Evolutionary conservation across 2,113 vertebrate species (phyloP), one percentile per base, ranked within the genome.

Genomic region (Oriolus oriolus): DNA sequence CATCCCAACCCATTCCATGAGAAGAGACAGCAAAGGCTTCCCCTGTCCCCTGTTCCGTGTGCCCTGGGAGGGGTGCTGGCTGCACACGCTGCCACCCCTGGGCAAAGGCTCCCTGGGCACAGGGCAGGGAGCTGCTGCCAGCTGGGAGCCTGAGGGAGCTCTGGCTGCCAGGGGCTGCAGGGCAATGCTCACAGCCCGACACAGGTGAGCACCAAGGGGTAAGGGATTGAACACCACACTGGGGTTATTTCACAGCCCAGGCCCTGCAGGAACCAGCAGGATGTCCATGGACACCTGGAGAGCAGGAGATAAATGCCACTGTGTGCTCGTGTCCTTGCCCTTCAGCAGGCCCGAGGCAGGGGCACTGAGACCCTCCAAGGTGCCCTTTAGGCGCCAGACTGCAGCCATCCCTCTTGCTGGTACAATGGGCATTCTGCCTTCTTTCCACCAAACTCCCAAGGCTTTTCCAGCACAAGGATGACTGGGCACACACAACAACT

Each of bases 31-130:
- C 7, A 5, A 4, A 10, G 22, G 21, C 10, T 59, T 39, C 23
- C 59, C 59, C 39, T 74, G 6, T 37, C 33, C 11, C 30, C 31
- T 8, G 5, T 0, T 1, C 28, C 13, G 0, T 3, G 17, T 4
- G 5, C 30, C 6, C 7, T 19, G 31, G 35, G 41, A 35, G 17
- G 31, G 14, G 7, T 41, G 35, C 11, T 50, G 26, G 30, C 76
- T 60, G n/a, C 22, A n/a, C 39, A 49, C 5, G 0, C 6, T 39
- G 42, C 2, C 7, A 7, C 5, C 22, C 30, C 70, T 9, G 49
- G 60, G 33, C n/a, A 20, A 33, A 53, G 39, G 47, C 57, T 47
- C 35, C 53, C 65, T 79, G 49, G 12, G 27, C 54, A 57, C 66
- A 41, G 49, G 33, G 76, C 45, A 47, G 39, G 17, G 69, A 60